phyloP scores from a whole-genome alignment of 2,888 invertebrate species.

The Peribatodes rhomboidaria region DNA sequence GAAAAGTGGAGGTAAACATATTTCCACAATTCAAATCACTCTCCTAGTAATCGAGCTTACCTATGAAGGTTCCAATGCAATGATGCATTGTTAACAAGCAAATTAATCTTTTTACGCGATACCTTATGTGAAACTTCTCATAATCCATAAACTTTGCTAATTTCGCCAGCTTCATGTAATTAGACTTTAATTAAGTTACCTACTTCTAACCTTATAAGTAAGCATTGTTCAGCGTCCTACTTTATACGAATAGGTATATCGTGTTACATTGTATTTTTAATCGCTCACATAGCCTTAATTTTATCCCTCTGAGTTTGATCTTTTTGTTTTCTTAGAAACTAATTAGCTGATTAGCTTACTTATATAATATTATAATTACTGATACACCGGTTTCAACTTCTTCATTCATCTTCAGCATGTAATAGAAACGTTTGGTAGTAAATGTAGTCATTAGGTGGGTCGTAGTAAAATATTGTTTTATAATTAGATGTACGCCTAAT shows the following conservation, averaged over 20 bases:
- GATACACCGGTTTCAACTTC: too few species aligned
- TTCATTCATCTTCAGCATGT: too few species aligned
- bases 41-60: too few species aligned
- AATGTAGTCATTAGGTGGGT: not conserved
- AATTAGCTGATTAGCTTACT: not conserved
- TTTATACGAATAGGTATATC: slow-evolving; percentile 6
- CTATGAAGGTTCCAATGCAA: not conserved
- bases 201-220: slow-evolving; percentile 17
- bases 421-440: not conserved
- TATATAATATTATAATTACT: too few species aligned
- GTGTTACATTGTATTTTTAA: slow-evolving; percentile 26
- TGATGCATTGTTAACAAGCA: not conserved
- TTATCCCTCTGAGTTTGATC: slow-evolving; percentile 13
- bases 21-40: too few species aligned
- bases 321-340: slow-evolving; percentile 4
- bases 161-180: slow-evolving; percentile 35
- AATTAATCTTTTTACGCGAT: slow-evolving; percentile 7
- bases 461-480: not conserved
- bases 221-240: slow-evolving; percentile 28
- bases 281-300: slow-evolving; percentile 31
- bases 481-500: not conserved
- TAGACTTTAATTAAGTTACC: slow-evolving; percentile 25
- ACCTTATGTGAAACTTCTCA: slow-evolving; percentile 34
- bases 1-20: too few species aligned
- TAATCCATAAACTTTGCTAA: slow-evolving; percentile 22